Evolutionary conservation across 2,888 invertebrate genomes (phyloP).

Genomic region (Oscheius onirici): DNA sequence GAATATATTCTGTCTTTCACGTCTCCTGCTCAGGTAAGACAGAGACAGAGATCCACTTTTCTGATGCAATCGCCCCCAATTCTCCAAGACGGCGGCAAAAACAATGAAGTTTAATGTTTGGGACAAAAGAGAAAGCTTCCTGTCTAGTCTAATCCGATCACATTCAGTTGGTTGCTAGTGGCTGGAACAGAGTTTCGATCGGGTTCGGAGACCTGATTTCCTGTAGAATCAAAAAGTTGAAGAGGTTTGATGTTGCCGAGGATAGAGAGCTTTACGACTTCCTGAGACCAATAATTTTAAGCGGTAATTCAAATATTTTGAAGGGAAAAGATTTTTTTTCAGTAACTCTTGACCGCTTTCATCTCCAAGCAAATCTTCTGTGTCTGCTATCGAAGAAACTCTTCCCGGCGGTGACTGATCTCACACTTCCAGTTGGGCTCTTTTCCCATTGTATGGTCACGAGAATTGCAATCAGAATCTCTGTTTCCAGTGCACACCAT

Average conservation of each 20-base stretch:
- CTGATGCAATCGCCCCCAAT: constrained; percentile 6
- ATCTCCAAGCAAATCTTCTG: constrained; percentile 8
- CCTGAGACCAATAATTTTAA: constrained; percentile 8
- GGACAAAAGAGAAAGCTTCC: not conserved
- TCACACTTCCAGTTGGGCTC: constrained; percentile 20
- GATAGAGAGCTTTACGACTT: constrained; percentile 41
- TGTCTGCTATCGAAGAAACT: constrained; percentile 10
- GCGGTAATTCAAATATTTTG: not conserved
- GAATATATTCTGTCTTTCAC: constrained; percentile 17
- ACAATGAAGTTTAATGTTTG: not conserved
- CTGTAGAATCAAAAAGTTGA: constrained; percentile 27
- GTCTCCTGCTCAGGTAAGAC: constrained; percentile 2
- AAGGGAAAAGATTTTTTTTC: not conserved
- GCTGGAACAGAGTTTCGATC: constrained; percentile 40
- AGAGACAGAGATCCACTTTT: not conserved
- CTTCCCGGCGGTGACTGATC: constrained; percentile 4
- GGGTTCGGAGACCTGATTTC: constrained; percentile 37
- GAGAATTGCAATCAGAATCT: not conserved
- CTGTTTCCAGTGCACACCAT: constrained; percentile 23
- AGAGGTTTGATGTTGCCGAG: constrained; percentile 38
- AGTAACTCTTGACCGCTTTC: not conserved
- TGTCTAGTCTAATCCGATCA: not conserved
- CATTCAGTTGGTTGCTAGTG: constrained; percentile 45
- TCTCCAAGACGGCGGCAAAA: not conserved
- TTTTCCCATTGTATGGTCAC: constrained; percentile 16